Evolutionary conservation across 2,113 vertebrate genomes (phyloP), one percentile per base, ranked within the genome.

Genomic region (Fulica atra): DNA sequence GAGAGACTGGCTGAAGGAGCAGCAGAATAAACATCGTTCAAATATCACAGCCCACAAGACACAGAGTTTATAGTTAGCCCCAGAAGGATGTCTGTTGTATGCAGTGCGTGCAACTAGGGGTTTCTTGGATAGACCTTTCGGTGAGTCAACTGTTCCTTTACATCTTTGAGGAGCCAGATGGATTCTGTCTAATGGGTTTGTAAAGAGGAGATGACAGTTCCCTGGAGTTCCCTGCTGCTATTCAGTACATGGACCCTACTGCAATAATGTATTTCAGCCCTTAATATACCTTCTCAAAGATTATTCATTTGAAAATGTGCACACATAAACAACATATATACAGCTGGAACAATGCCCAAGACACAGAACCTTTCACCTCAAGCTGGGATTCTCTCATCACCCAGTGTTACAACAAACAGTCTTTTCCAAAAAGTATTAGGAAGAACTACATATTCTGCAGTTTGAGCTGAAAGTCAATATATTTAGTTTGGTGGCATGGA

Each of bases 141-240:
- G 72, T 86, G 92, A 94, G 42, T 86, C 64, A 86, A 25, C 64
- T 86, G 53, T 89, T 95, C 89, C 93, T 25, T 84, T 56, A 78
- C 14, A 38, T 86, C 60, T 93, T 74, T 71, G 83, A 92, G 73
- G 33, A 89, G 93, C 65, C 91, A 95, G 89, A 93, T 95, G 93
- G 69, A 72, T 38, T 63, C 33, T 48, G 38, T 74, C 42, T 84
- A 83, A 96, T 56, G 61, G 42, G 13, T 79, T 81, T 84, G 56
- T 74, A 87, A 91, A 88, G 83, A 94, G 38, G 68, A 95, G 86
- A 86, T 81, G 88, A 97, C 83, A 92, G 69, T 3, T 95, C 83
- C 69, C 86, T 69, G 86, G 72, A 84, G 92, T 71, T 81, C 42
- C 48, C 7, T 78, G 38, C 65, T 95, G 91, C 42, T 93, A 71